Base-by-base conservation (phyloP, 1,140 invertebrate species). In the Carcinoscorpius rotundicauda region DNA sequence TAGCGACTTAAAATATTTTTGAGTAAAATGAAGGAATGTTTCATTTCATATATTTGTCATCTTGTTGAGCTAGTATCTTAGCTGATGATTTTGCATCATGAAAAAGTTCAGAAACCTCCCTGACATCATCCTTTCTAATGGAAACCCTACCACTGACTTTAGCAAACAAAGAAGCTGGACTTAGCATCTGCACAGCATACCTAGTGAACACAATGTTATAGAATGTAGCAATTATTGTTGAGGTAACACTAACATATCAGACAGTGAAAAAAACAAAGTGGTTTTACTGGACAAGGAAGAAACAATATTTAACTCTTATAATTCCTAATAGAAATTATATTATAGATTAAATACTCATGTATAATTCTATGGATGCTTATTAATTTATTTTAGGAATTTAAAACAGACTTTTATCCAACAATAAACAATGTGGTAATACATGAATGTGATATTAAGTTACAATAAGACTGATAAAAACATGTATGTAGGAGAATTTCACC, bases 31-130 rank as follows among this genome's bases (percentile, higher is more conserved):
- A 29, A 29, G 29, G 29, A 29, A 29, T 29, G 29, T 55, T 64
- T 66, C 56, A 69, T 64, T 69, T 86, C 90, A 98, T 95, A 80
- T 85, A 98, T 80, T 96, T 95, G 71, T 93, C 90, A 72, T 87
- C 85, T 72, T 96, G 84, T 75, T 93, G 86, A 1, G 87, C 84
- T 51, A 98, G 79, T 72, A 97, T 89, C 76, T 91, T 89, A 0
- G 93, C 93, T 1, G 95, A 98, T 49, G 91, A 87, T 79, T 98
- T 98, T 11, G 93, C 93, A 81, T 99, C 96, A 57, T 94, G 82
- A 78, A 99, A 98, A 1, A 98, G 79, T 53, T 84, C 79, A 68
- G 84, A 82, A 5, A 92, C 87, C 78, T 97, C 91, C 59, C 86
- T 81, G 49, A 99, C 81, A 75, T 98, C 91, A 60, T 85, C 83